phyloP scores from a whole-genome alignment of 2,113 vertebrate species.

The Platysternon megacephalum region DNA sequence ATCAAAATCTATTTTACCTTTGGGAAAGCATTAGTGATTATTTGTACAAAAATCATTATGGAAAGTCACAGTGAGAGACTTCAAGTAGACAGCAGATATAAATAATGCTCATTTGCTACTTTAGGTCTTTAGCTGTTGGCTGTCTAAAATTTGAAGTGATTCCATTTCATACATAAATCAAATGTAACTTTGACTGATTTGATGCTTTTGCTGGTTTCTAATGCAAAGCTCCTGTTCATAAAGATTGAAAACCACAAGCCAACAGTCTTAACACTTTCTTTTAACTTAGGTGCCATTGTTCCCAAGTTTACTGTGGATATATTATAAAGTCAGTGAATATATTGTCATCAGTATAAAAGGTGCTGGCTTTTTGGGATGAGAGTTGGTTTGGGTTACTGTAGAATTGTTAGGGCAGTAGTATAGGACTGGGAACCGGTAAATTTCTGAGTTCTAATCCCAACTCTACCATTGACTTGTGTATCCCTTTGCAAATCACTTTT shows the following conservation, averaged over 20 bases:
- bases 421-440: background rate
- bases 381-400: background rate
- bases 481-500: background rate
- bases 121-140: background rate
- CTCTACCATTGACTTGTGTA: background rate
- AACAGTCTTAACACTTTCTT: background rate
- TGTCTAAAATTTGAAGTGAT: background rate
- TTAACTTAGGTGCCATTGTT: background rate
- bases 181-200: conserved; percentile 14
- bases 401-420: background rate
- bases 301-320: background rate
- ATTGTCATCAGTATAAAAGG: background rate
- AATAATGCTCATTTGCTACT: background rate
- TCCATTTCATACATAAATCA: background rate
- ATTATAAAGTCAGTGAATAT: background rate
- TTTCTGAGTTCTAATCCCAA: background rate
- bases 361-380: background rate
- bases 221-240: background rate
- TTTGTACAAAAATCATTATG: background rate
- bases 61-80: conserved; percentile 26
- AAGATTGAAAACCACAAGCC: background rate
- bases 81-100: conserved; percentile 4
- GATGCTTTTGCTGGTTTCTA: background rate
- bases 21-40: background rate
- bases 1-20: conserved; percentile 34